Conservation (phyloP, 1,140 invertebrate species). For the Bombus affinis region DNA sequence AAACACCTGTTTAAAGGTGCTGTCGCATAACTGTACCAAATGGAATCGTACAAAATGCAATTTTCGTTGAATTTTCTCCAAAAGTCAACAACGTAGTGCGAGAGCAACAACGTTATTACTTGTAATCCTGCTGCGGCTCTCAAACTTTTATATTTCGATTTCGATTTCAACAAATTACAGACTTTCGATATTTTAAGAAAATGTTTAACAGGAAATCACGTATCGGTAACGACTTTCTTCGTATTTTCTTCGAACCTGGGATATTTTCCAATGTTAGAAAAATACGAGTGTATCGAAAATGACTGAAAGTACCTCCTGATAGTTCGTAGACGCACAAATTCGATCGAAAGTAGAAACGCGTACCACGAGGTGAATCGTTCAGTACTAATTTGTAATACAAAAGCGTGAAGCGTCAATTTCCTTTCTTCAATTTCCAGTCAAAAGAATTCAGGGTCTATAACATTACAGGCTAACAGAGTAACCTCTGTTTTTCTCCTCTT, state of each 20-base stretch:
- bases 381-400: fast-evolving
- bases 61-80: not conserved
- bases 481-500: not conserved
- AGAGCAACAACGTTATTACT: too few relatives aligned
- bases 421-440: not conserved
- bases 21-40: not conserved
- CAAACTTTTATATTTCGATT: too few relatives aligned
- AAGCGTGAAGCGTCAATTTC: not conserved
- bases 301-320: not conserved
- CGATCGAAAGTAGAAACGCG: too few relatives aligned
- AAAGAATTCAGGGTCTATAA: not conserved
- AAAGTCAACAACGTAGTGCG: not conserved
- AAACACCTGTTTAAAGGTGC: constrained; percentile 9
- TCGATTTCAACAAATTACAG: too few relatives aligned
- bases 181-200: not conserved
- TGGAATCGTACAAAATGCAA: too few relatives aligned
- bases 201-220: not conserved
- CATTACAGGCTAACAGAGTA: too few relatives aligned
- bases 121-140: too few relatives aligned
- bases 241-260: not conserved
- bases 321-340: too few relatives aligned
- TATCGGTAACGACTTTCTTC: not conserved
- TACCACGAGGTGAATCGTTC: too few relatives aligned
- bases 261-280: not conserved
- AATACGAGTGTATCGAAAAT: not conserved